Conservation (phyloP, 2,113 vertebrate species). For the Amblyornis subalaris region DNA sequence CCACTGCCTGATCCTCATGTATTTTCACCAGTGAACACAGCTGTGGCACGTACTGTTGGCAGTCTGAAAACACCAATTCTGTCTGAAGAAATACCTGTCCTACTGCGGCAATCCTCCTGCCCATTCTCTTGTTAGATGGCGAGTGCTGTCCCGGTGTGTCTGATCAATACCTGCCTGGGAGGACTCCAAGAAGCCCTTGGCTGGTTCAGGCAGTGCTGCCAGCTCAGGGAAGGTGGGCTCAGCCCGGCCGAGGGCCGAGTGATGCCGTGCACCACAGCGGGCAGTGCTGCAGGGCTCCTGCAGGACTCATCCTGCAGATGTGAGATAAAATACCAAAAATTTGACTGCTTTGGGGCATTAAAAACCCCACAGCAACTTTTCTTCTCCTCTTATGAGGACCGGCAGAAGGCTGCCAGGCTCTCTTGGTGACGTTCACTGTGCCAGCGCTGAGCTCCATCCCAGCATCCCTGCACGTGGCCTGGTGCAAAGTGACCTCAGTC, state of each 20-base stretch:
- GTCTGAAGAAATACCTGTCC: not conserved
- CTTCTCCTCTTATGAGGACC: not conserved
- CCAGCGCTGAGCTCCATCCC: not conserved
- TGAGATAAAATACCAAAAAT: not conserved
- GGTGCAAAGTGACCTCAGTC: not conserved
- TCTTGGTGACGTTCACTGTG: not conserved
- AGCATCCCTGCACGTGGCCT: accelerated
- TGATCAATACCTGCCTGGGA: not conserved
- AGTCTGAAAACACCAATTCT: not conserved
- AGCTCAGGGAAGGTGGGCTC: not conserved
- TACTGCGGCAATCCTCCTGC: not conserved
- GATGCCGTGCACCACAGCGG: accelerated
- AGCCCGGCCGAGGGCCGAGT: not conserved
- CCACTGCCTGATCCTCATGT: not conserved
- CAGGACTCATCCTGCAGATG: not conserved
- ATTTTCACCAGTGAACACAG: not conserved
- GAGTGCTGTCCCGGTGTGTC: not conserved
- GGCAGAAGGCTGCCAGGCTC: not conserved
- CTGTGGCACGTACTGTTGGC: not conserved
- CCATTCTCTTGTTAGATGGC: not conserved
- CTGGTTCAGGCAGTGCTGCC: accelerated
- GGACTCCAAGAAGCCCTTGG: not conserved
- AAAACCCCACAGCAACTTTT: not conserved
- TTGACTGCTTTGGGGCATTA: not conserved
- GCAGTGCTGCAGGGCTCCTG: not conserved